Conservation (phyloP, 2,888 invertebrate genomes). For the Calameuta idolon region DNA sequence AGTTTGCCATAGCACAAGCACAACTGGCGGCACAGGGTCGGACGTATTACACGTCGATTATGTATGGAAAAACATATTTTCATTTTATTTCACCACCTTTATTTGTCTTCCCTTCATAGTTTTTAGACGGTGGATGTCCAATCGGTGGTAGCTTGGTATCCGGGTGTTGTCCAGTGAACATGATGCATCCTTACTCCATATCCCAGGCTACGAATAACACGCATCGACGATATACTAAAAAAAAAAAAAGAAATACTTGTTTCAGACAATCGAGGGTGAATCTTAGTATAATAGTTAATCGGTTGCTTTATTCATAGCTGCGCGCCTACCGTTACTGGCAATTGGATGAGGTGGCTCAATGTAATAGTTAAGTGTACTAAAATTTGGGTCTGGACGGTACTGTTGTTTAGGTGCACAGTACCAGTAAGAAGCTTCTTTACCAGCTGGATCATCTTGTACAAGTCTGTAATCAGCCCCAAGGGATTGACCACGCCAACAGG, state of each 20-base stretch:
- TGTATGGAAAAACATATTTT: slow-evolving; percentile 51
- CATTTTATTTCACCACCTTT: slow-evolving; percentile 28
- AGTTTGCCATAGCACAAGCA: slow-evolving; percentile 72
- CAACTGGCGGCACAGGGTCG: slow-evolving; percentile 47
- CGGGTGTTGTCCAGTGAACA: slow-evolving; percentile 41
- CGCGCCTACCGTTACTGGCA: slow-evolving; percentile 15
- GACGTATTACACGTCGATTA: slow-evolving; percentile 60
- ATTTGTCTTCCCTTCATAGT: slow-evolving; percentile 37
- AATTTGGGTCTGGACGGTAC: slow-evolving; percentile 48
- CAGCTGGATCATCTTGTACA: slow-evolving; percentile 96
- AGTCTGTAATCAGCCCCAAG: slow-evolving; percentile 90
- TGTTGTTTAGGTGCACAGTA: slow-evolving; percentile 85
- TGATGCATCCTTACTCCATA: slow-evolving; percentile 25
- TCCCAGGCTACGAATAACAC: slow-evolving; percentile 34
- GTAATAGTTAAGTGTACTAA: slow-evolving; percentile 30
- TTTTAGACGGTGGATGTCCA: slow-evolving; percentile 46
- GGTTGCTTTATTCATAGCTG: slow-evolving; percentile 2
- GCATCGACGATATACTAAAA: slow-evolving; percentile 26
- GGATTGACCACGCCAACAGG: slow-evolving; percentile 77
- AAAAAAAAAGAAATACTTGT: slow-evolving; percentile 11
- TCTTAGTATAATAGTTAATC: neutral
- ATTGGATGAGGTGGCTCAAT: slow-evolving; percentile 21
- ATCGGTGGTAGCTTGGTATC: slow-evolving; percentile 58
- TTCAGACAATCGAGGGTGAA: slow-evolving; percentile 13
- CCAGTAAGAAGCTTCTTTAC: slow-evolving; percentile 95